Evolutionary conservation across 2,113 vertebrate genomes (phyloP), one percentile per base, ranked within the genome.

Genomic region (Pseudonaja textilis): DNA sequence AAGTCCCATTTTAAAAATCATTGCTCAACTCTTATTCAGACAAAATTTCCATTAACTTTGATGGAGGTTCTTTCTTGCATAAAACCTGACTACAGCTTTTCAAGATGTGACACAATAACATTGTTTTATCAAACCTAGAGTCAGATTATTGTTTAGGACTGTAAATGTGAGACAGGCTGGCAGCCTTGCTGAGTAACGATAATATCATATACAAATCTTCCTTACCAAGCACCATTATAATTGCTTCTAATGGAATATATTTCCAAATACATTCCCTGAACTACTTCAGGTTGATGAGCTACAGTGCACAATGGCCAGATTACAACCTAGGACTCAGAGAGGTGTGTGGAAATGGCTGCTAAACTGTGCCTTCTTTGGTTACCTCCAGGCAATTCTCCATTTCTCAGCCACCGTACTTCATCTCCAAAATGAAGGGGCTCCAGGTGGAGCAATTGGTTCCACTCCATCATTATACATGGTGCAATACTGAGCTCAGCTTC

Each of bases 1-100:
- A 59, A 57, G 64, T 95, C 94, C 95, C 95, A 94, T 94, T 95
- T 88, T 64, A 90, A 92, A 90, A 97, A 94, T 61, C 93, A 95
- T 97, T 96, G 96, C 93, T 97, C 96, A 95, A 93, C 94, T 96
- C 95, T 95, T 97, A 94, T 96, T 96, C 95, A 96, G 93, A 90
- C 92, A 95, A 85, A 96, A 95, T 95, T 96, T 93, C 94, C 96
- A 92, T 91, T 97, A 91, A 93, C 81, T 45, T 90, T 90, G 39
- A 90, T 55, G 74, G 92, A 90, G 56, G 25, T 22, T 5, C 74
- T 87, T 90, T 54, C 92, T 93, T 93, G 56, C 56, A 50, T 97
- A 96, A 97, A 95, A 91, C 91, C 94, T 95, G 95, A 95, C 95
- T 96, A 96, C 96, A 94, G 74, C 85, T 91, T 93, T 91, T 87